Percentiles rank a stretch among this genome's conserved stretches.
These are phyloP conservation scores for Macrosoma leucophasiata DNA, from an alignment of 2,888 invertebrate genomes.

Conservation along the genomic window DNA sequence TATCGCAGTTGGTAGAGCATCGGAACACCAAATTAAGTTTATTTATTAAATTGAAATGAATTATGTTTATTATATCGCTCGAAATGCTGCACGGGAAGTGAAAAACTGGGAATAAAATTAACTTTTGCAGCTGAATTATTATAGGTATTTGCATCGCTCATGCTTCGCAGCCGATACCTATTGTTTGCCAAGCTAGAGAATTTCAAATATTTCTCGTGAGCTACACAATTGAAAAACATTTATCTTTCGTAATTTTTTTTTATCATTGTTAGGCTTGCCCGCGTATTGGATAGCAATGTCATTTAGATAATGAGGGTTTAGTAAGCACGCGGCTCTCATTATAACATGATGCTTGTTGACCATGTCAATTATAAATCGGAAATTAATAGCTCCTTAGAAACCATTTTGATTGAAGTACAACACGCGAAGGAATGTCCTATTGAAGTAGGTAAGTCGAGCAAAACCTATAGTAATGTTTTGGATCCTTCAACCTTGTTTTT, in stretches of 20 bases:
- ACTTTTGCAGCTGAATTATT: too few relatives aligned
- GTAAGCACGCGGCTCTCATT: conserved; percentile 22
- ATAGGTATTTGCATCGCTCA: too few relatives aligned
- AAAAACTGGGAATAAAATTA: too few relatives aligned
- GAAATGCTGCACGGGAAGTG: too few relatives aligned
- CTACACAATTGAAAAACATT: conserved; percentile 25
- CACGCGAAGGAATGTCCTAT: conserved; percentile 7
- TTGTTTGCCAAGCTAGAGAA: conserved; percentile 14
- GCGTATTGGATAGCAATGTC: conserved; percentile 25
- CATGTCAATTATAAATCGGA: conserved; percentile 17
- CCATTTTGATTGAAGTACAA: conserved; percentile 3
- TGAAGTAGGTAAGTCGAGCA: too few relatives aligned
- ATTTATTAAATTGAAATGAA: background rate
- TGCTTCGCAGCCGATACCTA: conserved; percentile 5
- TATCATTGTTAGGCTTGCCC: conserved; percentile 27
- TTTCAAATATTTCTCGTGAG: conserved; percentile 18
- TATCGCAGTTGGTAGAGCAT: too few relatives aligned
- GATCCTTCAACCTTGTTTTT: too few relatives aligned
- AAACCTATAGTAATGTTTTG: too few relatives aligned
- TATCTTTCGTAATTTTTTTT: conserved; percentile 26
- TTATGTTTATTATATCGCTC: too few relatives aligned
- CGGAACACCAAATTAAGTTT: conserved; percentile 3
- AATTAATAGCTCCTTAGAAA: conserved; percentile 10
- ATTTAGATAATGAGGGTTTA: conserved; percentile 22
- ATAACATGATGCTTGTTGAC: conserved; percentile 22